phyloP scores from a whole-genome alignment of 2,797 vertebrate species.

The Malacoctenus gilli region DNA sequence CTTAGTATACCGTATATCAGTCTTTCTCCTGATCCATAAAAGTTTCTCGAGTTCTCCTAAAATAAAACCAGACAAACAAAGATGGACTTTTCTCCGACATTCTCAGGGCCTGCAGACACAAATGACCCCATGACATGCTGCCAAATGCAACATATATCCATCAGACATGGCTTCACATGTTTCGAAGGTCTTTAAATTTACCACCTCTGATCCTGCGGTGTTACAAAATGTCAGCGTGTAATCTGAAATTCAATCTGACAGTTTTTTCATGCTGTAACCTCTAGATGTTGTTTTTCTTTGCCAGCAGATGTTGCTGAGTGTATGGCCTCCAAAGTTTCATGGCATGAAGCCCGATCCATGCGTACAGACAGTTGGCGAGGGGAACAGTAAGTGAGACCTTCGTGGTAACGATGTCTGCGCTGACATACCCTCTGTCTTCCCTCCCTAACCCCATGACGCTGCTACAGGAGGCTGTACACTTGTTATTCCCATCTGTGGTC shows the following conservation, averaged over 20 bases:
- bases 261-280: conserved; percentile 39
- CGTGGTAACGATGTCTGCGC: conserved; percentile 38
- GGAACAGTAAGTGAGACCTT: conserved; percentile 68
- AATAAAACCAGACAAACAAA: no score
- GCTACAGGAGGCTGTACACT: conserved; percentile 33
- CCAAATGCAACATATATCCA: not conserved
- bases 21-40: no score
- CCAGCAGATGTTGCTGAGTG: not conserved
- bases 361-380: conserved; percentile 69
- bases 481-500: conserved; percentile 38
- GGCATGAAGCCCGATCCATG: conserved; percentile 57
- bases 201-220: conserved; percentile 12
- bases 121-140: no score
- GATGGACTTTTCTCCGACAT: no score
- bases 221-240: conserved; percentile 33
- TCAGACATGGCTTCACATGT: not conserved
- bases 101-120: no score
- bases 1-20: no score
- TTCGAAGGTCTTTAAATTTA: not conserved
- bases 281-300: conserved; percentile 25
- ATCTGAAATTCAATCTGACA: conserved; percentile 26
- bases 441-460: conserved; percentile 49
- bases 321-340: conserved; percentile 51
- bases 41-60: no score
- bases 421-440: conserved; percentile 54